These are phyloP conservation scores for Eueides isabella DNA, from an alignment of 1,140 invertebrate species.

Conservation along the genomic window DNA sequence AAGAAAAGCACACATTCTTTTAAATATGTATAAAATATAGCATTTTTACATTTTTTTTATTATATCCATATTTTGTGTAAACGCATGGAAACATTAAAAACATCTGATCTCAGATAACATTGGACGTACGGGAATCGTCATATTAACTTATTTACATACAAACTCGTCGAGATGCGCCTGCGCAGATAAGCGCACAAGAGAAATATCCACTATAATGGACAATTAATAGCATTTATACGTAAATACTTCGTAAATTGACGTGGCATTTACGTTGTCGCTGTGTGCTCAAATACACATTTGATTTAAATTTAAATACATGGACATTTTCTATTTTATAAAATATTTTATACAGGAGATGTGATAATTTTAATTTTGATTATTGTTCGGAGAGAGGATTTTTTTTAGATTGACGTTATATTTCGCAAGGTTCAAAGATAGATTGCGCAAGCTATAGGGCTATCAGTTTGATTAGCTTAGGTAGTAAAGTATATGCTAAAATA, in stretches of 20 bases:
- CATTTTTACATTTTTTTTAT: no score
- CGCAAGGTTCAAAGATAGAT: no score
- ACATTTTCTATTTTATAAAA: neutral
- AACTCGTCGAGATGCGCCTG: constrained; percentile 35
- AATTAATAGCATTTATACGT: constrained; percentile 41
- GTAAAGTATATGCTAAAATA: no score
- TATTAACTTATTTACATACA: constrained; percentile 52
- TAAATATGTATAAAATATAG: no score
- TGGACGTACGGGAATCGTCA: constrained; percentile 41
- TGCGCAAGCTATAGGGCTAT: no score
- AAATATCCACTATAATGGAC: constrained; percentile 46
- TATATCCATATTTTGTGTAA: neutral
- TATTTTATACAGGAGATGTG: neutral
- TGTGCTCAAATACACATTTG: neutral
- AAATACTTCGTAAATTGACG: constrained; percentile 16
- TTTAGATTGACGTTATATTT: no score
- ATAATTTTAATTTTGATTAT: no score
- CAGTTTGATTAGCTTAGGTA: no score
- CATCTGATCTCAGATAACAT: constrained; percentile 42
- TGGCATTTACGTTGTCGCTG: constrained; percentile 31
- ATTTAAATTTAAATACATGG: neutral
- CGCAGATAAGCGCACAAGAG: constrained; percentile 41
- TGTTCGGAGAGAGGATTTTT: no score
- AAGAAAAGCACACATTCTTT: no score
- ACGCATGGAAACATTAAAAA: neutral